Evolutionary conservation across 2,888 invertebrate species (phyloP).

Genomic region (Neocrepidodera transversa): DNA sequence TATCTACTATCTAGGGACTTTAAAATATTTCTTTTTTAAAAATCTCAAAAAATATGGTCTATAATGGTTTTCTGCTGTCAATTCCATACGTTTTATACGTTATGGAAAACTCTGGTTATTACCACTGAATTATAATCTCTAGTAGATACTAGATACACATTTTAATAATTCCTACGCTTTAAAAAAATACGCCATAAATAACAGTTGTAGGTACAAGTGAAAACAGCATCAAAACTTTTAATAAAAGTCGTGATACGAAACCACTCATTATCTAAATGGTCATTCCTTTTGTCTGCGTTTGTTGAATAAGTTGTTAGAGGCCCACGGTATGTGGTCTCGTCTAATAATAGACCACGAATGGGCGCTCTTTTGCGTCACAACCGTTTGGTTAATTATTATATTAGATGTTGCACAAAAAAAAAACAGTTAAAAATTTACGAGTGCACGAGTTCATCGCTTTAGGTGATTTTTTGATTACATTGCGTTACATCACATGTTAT

Average conservation of each 20-base stretch:
- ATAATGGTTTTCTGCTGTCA: too few relatives aligned
- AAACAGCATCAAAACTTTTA: conserved; percentile 34
- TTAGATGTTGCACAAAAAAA: conserved; percentile 22
- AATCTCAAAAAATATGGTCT: too few relatives aligned
- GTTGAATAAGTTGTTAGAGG: conserved; percentile 47
- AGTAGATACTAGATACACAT: background rate
- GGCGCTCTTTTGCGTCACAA: conserved; percentile 26
- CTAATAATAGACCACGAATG: conserved; percentile 24
- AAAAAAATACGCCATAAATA: conserved; percentile 2
- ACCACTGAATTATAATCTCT: too few relatives aligned
- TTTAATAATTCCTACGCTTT: background rate
- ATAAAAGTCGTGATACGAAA: conserved; percentile 45
- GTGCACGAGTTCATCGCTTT: conserved; percentile 16
- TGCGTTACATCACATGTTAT: background rate
- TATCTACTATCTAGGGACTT: too few relatives aligned
- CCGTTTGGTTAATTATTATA: conserved; percentile 21
- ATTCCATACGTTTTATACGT: too few relatives aligned
- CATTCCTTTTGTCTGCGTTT: conserved; percentile 45
- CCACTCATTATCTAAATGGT: conserved; percentile 50
- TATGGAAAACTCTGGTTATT: too few relatives aligned
- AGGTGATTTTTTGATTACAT: conserved; percentile 7
- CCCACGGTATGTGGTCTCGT: conserved; percentile 46
- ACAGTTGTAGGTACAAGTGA: conserved; percentile 22
- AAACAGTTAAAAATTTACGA: conserved; percentile 12
- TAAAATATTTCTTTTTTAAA: too few relatives aligned